A percentile compares a stretch with the other conserved stretches of the same genome.
phyloP scores from a whole-genome alignment of 2,113 vertebrate genomes.

The Stigmatopora argus region DNA sequence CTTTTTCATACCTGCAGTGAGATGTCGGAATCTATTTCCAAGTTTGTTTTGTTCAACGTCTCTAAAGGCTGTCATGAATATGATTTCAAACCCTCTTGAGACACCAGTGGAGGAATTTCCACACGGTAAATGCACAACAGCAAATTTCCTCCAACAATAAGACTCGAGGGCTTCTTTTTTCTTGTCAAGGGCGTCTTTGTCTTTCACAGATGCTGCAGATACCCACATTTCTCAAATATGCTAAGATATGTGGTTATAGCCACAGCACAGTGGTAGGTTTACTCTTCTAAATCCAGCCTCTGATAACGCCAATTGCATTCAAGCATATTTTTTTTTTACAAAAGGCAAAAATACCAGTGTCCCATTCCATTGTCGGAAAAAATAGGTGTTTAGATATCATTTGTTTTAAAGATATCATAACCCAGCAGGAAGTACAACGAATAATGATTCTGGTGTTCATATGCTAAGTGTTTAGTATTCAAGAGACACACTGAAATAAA shows the following conservation, averaged over 20 bases:
- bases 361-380: no score
- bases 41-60: slow-evolving; percentile 34
- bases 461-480: background rate
- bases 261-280: slow-evolving; percentile 10
- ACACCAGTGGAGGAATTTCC: slow-evolving; percentile 18
- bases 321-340: no score
- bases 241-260: slow-evolving; percentile 1
- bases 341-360: no score
- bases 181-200: background rate
- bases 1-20: slow-evolving; percentile 26
- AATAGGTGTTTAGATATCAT: no score
- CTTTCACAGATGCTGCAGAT: background rate
- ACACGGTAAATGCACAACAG: slow-evolving; percentile 23
- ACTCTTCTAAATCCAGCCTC: slow-evolving; percentile 11
- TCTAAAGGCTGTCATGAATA: slow-evolving; percentile 20
- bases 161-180: slow-evolving; percentile 3
- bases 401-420: no score
- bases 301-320: no score
- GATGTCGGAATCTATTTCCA: slow-evolving; percentile 35
- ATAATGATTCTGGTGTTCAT: no score
- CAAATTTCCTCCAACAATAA: slow-evolving; percentile 24
- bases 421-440: no score
- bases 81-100: slow-evolving; percentile 24
- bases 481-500: background rate
- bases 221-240: background rate